Conservation (phyloP, 2,113 vertebrate genomes). For the Charina bottae region DNA sequence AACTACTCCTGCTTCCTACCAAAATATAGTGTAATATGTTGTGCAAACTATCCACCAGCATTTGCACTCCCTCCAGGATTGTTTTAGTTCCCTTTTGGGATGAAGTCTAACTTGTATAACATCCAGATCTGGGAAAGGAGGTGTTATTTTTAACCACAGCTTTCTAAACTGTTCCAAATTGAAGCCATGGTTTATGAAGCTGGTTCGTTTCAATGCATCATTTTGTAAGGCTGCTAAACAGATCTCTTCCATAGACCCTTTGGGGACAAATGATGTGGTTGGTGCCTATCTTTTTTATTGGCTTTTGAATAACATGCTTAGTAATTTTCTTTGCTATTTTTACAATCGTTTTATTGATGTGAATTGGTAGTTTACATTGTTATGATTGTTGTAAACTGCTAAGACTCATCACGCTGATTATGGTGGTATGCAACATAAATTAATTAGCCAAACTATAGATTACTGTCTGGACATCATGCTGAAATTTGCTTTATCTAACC, state of each 20-base stretch:
- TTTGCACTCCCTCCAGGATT: neutral
- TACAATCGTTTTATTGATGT: neutral
- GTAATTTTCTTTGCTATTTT: neutral
- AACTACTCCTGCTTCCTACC: neutral
- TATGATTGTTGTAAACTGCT: neutral
- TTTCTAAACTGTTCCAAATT: neutral
- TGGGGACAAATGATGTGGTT: neutral
- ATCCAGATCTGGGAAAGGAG: neutral
- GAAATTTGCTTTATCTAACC: neutral
- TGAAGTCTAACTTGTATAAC: neutral
- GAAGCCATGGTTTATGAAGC: neutral
- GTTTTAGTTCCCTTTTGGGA: neutral
- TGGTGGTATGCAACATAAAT: neutral
- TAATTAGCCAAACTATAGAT: neutral
- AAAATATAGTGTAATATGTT: neutral
- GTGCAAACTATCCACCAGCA: neutral
- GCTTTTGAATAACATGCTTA: neutral
- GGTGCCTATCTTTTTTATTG: neutral
- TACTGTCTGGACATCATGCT: neutral
- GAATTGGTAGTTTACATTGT: neutral
- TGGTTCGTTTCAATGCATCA: neutral
- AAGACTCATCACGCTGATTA: neutral
- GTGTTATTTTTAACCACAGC: neutral
- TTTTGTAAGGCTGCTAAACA: neutral
- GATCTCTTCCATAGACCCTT: neutral